Base-by-base conservation (phyloP, 2,113 vertebrate species). In the Vimba vimba region DNA sequence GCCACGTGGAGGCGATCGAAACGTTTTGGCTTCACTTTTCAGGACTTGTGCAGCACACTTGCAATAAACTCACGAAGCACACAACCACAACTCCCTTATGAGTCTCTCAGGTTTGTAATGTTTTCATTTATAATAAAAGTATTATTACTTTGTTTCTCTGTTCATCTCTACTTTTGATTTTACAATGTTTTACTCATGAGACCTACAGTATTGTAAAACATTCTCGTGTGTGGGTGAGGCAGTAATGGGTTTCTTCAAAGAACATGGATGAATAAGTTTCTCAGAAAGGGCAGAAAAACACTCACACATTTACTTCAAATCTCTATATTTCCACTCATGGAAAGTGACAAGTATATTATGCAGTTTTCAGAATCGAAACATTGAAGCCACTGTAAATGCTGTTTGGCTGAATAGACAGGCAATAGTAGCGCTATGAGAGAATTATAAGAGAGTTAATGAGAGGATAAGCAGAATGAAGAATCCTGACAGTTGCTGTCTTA, bases 311-410 rank as follows among this genome's bases (percentile, higher is more conserved):
- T 68, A 47, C 60, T 66, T 81, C 39, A 81, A 47, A 66, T 68
- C 60, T 82, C 79, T 27, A 33, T 10, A 55, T 71, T 82, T 71
- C 62, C 17, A 55, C 47, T 82, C 27, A 82, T 39, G 10, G 11
- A 68, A 82, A 55, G 47, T 82, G 47, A 82, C 80, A 82, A 55
- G 64, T 82, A 69, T 82, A 66, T 81, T 47, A 82, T 45, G 59
- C 59, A 13, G 13, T 64, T 64, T 79, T 45, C 13, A 57, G 77
- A 60, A 79, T 39, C 10, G 6, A 59, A 33, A 73, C 6, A n/a
- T 52, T 21, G 27, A 10, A 68, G 60, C 43, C 43, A 21, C 47
- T 36, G 11, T 25, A 69, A 82, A 69, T 11, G 25, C 45, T 52
- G 45, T 33, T 62, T 21, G 6, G 7, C 11, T 79, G 55, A 57